A percentile compares a stretch with the other conserved stretches of the same genome.
These are phyloP conservation scores for Craterocephalus amniculus DNA, from an alignment of 2,797 vertebrate genomes.

Conservation along the genomic window DNA sequence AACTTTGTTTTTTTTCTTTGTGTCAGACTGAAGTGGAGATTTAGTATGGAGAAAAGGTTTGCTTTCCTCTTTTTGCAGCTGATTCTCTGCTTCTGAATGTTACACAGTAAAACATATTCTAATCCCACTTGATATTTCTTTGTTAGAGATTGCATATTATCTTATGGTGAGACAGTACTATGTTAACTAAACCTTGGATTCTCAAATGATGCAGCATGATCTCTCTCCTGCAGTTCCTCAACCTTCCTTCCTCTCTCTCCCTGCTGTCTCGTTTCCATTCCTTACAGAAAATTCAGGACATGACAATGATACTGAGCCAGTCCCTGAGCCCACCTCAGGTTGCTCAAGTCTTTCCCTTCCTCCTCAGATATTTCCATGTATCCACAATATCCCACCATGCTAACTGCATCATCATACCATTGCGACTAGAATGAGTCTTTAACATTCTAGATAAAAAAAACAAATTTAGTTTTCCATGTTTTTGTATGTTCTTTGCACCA, in stretches of 20 bases:
- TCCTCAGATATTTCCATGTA: slow-evolving; percentile 75
- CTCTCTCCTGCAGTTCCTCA: slow-evolving; percentile 65
- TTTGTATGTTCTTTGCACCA: slow-evolving; percentile 55
- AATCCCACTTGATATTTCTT: not conserved
- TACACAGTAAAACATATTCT: not conserved
- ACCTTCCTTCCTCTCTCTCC: slow-evolving; percentile 79
- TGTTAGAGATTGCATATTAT: slow-evolving; percentile 21
- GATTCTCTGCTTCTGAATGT: not conserved
- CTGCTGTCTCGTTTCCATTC: slow-evolving; percentile 87
- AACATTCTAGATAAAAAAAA: slow-evolving; percentile 49
- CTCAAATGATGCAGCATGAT: slow-evolving; percentile 38
- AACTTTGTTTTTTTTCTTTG: not conserved
- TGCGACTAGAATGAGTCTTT: slow-evolving; percentile 61
- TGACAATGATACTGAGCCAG: slow-evolving; percentile 96
- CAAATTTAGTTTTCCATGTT: slow-evolving; percentile 21
- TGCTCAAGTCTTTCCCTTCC: slow-evolving; percentile 85
- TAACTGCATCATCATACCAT: slow-evolving; percentile 74
- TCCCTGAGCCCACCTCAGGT: slow-evolving; percentile 93
- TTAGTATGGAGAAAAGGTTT: not conserved
- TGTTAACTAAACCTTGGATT: slow-evolving; percentile 45
- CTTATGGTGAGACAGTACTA: not conserved
- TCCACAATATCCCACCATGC: slow-evolving; percentile 62
- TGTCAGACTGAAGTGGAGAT: not conserved
- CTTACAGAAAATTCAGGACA: slow-evolving; percentile 95
- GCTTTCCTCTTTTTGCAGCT: not conserved